These are phyloP conservation scores for Chelonoidis abingdonii DNA, from an alignment of 2,113 vertebrate species.

Conservation along the genomic window DNA sequence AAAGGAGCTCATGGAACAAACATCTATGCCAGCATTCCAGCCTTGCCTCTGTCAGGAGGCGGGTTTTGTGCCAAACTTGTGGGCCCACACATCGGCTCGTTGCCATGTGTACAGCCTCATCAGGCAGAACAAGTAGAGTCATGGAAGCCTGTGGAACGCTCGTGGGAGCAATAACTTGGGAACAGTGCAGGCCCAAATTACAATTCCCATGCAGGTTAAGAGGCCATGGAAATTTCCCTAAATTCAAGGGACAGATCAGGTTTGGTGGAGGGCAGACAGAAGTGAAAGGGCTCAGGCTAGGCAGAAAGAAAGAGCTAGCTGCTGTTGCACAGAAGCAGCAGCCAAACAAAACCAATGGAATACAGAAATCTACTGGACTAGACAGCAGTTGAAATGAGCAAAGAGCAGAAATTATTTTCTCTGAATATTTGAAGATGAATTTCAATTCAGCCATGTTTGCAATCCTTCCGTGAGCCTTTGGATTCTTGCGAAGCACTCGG, in stretches of 20 bases:
- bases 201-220: not conserved
- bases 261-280: not conserved
- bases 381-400: not conserved
- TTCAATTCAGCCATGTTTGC: not conserved
- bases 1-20: not conserved
- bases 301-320: not conserved
- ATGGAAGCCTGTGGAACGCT: not conserved
- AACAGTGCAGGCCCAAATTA: not conserved
- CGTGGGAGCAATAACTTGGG: not conserved
- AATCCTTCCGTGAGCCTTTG: not conserved
- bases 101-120: not conserved
- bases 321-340: accelerated
- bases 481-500: not conserved
- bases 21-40: not conserved
- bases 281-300: not conserved
- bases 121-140: not conserved
- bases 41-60: not conserved
- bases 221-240: not conserved
- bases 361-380: not conserved
- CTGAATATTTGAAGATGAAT: not conserved
- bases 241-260: not conserved
- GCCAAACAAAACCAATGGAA: not conserved
- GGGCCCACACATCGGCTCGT: not conserved
- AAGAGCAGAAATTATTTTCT: not conserved
- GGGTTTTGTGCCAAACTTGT: accelerated